Evolutionary conservation across 2,888 invertebrate species (phyloP), one percentile per base, ranked within the genome.

Genomic region (Chrysotoxum bicinctum): DNA sequence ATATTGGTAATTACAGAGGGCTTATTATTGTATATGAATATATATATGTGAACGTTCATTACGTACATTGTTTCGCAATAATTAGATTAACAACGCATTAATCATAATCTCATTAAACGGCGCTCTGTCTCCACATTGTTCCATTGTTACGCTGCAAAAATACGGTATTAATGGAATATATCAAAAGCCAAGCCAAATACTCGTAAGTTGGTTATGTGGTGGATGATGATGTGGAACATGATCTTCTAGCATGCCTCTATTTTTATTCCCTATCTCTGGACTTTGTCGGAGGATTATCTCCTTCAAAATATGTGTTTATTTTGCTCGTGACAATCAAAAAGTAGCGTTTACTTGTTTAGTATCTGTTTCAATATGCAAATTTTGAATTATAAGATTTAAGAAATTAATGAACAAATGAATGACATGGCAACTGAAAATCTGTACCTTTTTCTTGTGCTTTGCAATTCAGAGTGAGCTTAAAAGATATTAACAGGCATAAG

Each of bases 31-130:
- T 19, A 8, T 48, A 69, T 52, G 16, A 26, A 8, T 3, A 6
- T 1, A 37, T 23, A 8, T 62, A 32, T 30, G 54, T 40, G n/a
- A n/a, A n/a, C 19, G 21, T 26, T 43, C 82, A 56, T 56, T 56
- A 58, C 52, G 43, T 50, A 72, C 79, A 80, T 80, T 79, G 75
- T 84, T 80, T 76, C 60, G 32, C 16, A 70, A 79, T 79, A 84
- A 84, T 84, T 84, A 79, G 84, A 79, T 84, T 58, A 79, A 70
- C 75, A 75, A 68, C 66, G 70, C 74, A 84, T 84, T 84, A 84
- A 79, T 84, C 84, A 84, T 84, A 75, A 79, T 75, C 52, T 68
- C 66, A 75, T 84, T 79, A 79, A 75, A 30, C 48, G 70, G 70
- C 54, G 43, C 54, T 45, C 10, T 43, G n/a, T 73, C 23, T 62